Percentiles rank a stretch among this genome's conserved stretches.
Conservation (phyloP, 2,113 vertebrate genomes). For the Phalacrocorax carbo region DNA sequence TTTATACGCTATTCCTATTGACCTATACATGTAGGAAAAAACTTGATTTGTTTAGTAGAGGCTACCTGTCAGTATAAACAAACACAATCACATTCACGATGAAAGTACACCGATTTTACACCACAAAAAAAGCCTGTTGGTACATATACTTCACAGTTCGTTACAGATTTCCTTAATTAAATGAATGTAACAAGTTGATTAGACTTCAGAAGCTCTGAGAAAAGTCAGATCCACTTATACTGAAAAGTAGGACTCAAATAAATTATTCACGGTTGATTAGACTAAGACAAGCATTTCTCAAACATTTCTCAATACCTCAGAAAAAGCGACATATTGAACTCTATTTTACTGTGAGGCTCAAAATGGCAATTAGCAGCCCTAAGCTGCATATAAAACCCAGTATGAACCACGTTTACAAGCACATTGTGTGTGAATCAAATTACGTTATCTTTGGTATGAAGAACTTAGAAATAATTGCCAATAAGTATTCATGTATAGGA, state of each 20-base stretch:
- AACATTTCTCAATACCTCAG: constrained; percentile 73
- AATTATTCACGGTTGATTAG: constrained; percentile 83
- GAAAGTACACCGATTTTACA: neutral
- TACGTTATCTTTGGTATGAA: constrained; percentile 82
- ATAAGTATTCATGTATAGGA: constrained; percentile 83
- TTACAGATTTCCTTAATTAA: constrained; percentile 70
- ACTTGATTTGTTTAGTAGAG: neutral
- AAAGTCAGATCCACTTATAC: constrained; percentile 73
- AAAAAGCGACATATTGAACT: constrained; percentile 79
- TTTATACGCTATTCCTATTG: neutral
- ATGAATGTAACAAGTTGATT: constrained; percentile 70
- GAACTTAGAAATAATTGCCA: constrained; percentile 84
- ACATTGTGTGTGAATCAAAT: constrained; percentile 84
- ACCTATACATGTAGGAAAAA: neutral
- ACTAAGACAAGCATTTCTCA: constrained; percentile 79
- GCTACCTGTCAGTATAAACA: neutral
- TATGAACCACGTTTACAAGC: constrained; percentile 76
- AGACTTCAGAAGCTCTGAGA: constrained; percentile 66
- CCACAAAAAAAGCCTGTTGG: neutral
- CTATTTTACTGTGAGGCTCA: constrained; percentile 76
- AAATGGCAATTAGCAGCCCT: constrained; percentile 81
- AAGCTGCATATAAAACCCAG: constrained; percentile 77
- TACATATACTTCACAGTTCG: neutral
- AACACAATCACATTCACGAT: neutral
- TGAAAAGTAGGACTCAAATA: constrained; percentile 76